Conservation (phyloP, 1,140 invertebrate genomes). For the Zaprionus camerounensis region DNA sequence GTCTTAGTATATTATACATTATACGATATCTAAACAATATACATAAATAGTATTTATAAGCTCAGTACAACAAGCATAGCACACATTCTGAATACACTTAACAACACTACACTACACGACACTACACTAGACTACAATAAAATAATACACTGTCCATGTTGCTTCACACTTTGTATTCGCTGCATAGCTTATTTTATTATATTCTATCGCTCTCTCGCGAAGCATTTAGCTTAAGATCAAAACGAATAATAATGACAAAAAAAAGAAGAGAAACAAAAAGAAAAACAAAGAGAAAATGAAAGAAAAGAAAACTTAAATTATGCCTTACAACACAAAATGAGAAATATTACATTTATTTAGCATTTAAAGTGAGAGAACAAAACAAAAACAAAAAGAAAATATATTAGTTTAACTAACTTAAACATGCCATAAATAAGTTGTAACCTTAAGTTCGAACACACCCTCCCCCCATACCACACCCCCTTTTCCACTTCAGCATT, state of each 20-base stretch:
- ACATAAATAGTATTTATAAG: constrained; percentile 53
- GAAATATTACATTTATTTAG: constrained; percentile 72
- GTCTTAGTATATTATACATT: constrained; percentile 38
- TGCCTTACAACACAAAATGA: constrained; percentile 64
- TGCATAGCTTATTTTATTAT: constrained; percentile 39
- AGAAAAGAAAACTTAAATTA: constrained; percentile 63
- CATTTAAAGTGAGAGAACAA: constrained; percentile 53
- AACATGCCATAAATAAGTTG: constrained; percentile 81
- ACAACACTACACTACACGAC: background rate
- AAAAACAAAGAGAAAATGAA: constrained; percentile 10
- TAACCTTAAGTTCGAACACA: constrained; percentile 59
- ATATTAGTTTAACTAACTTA: constrained; percentile 80
- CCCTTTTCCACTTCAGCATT: constrained; percentile 11
- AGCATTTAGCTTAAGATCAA: constrained; percentile 59
- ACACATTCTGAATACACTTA: constrained; percentile 11
- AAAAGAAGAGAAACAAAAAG: background rate
- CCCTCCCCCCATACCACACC: background rate
- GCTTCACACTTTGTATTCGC: constrained; percentile 45
- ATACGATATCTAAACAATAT: constrained; percentile 44
- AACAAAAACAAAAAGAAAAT: constrained; percentile 2
- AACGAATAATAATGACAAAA: constrained; percentile 13
- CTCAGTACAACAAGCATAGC: constrained; percentile 36
- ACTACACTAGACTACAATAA: constrained; percentile 7
- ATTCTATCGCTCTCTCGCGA: constrained; percentile 10
- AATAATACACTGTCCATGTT: constrained; percentile 33